phyloP scores from a whole-genome alignment of 2,113 vertebrate species.

The Benitochromis conjunctus region DNA sequence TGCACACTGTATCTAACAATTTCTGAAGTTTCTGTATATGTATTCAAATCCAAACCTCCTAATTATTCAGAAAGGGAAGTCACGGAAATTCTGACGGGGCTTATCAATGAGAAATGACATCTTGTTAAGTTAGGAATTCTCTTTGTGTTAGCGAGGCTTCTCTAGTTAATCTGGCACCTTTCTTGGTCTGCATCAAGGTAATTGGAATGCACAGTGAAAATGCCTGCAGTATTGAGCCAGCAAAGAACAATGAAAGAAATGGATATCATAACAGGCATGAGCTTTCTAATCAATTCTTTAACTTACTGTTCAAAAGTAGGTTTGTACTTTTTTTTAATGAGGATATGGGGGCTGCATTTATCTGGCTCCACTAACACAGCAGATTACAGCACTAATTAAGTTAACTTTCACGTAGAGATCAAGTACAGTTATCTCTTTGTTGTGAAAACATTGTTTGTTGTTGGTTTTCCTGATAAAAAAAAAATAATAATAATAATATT shows the following conservation, averaged over 20 bases:
- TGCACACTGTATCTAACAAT: constrained; percentile 44
- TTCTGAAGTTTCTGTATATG: constrained; percentile 54
- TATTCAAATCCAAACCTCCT: constrained; percentile 68
- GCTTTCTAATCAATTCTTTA: constrained; percentile 70
- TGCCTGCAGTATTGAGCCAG: constrained; percentile 50
- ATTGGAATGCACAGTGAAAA: constrained; percentile 67
- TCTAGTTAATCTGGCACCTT: constrained; percentile 73
- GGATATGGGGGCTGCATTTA: constrained; percentile 37
- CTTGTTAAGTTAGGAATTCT: constrained; percentile 78
- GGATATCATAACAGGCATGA: constrained; percentile 64
- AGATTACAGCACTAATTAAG: constrained; percentile 67
- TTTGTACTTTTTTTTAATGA: constrained; percentile 71
- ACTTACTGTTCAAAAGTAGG: constrained; percentile 66
- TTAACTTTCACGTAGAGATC: constrained; percentile 57
- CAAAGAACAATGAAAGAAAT: constrained; percentile 72
- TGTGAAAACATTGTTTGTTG: constrained; percentile 53
- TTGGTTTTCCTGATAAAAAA: constrained; percentile 41
- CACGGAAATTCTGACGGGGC: constrained; percentile 49
- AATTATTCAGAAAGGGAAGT: constrained; percentile 67
- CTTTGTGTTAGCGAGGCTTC: constrained; percentile 76
- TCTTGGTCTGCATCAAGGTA: constrained; percentile 72
- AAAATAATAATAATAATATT: constrained; percentile 30
- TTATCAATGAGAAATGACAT: constrained; percentile 74
- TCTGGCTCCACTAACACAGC: constrained; percentile 38
- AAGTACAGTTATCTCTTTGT: constrained; percentile 31